A percentile compares a stretch with the other conserved stretches of the same genome.
phyloP scores from a whole-genome alignment of 1,140 invertebrate genomes.

The Heliothis subflexa region DNA sequence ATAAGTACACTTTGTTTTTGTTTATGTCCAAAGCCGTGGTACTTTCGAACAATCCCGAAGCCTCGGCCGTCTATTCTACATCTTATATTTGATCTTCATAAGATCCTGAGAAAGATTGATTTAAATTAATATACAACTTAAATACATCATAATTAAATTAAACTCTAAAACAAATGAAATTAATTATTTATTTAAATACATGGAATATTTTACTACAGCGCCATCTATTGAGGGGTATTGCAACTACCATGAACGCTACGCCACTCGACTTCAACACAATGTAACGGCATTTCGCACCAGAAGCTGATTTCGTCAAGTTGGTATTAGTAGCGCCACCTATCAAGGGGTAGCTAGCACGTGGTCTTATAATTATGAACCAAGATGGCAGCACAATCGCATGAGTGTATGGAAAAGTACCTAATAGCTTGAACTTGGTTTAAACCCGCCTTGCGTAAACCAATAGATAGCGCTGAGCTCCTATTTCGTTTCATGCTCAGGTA shows the following conservation, averaged over 20 bases:
- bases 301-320: too few relatives aligned
- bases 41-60: too few relatives aligned
- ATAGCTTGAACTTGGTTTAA: too few relatives aligned
- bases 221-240: conserved; percentile 21
- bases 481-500: background rate
- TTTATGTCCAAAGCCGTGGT: too few relatives aligned
- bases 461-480: background rate
- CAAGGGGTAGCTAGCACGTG: background rate
- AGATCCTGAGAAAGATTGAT: too few relatives aligned
- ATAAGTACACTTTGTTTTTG: too few relatives aligned
- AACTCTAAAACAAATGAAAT: too few relatives aligned
- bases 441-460: background rate
- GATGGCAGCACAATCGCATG: background rate
- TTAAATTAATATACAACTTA: too few relatives aligned
- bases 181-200: background rate
- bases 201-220: background rate
- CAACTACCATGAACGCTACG: background rate
- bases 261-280: background rate
- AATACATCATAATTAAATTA: too few relatives aligned
- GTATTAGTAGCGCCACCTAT: background rate
- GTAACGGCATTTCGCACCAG: background rate
- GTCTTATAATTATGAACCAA: background rate
- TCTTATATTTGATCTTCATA: too few relatives aligned
- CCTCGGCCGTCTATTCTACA: too few relatives aligned
- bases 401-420: background rate